Conservation (phyloP, 2,888 invertebrate genomes). For the Lacanobia oleracea region DNA sequence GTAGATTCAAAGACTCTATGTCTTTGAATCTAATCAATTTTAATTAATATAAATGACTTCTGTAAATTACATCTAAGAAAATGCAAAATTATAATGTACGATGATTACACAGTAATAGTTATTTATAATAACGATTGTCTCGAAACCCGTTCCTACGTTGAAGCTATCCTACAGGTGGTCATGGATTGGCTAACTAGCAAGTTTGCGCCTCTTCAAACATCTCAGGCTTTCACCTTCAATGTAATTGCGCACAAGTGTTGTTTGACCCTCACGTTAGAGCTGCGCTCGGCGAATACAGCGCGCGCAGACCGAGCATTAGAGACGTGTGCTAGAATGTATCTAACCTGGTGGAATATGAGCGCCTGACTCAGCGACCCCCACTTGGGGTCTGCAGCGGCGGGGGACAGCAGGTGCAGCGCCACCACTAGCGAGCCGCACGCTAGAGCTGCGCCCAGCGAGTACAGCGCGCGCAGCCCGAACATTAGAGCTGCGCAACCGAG, state of each 20-base stretch:
- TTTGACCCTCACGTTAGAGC: constrained; percentile 94
- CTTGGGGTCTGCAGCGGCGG: constrained; percentile 94
- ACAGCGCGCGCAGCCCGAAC: constrained; percentile 98
- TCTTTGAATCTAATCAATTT: background rate
- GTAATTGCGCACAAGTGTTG: too few relatives aligned
- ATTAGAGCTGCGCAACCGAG: constrained; percentile 97
- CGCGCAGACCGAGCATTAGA: constrained; percentile 98
- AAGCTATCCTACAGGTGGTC: background rate
- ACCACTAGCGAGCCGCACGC: constrained; percentile 96
- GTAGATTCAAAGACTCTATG: too few relatives aligned
- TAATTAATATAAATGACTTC: too few relatives aligned
- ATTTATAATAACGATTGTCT: background rate
- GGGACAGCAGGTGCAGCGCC: constrained; percentile 96
- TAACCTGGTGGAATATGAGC: constrained; percentile 99
- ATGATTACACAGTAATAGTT: background rate
- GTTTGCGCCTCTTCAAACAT: background rate
- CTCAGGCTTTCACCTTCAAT: background rate
- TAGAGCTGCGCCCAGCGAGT: constrained; percentile 96
- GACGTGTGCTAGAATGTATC: constrained; percentile 66
- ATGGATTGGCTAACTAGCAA: background rate
- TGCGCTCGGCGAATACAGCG: constrained; percentile 96
- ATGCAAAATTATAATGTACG: background rate
- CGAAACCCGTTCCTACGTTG: background rate
- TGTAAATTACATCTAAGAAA: background rate
- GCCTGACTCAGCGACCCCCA: constrained; percentile 99